Conservation (phyloP, 2,113 vertebrate genomes). For the Indicator maculatus region DNA sequence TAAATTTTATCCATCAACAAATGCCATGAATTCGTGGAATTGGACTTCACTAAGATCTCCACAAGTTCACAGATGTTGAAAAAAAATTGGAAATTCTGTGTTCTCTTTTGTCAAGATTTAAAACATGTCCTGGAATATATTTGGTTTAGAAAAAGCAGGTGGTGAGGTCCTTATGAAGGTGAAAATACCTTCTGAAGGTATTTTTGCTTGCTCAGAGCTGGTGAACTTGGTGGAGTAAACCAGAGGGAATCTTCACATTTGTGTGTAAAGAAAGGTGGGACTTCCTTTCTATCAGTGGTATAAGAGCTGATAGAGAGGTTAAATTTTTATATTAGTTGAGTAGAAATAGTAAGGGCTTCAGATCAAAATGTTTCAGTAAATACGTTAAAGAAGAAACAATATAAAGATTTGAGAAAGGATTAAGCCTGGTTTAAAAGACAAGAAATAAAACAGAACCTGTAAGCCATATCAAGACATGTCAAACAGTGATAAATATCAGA, state of each 20-base stretch:
- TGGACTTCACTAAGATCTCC: too few species aligned
- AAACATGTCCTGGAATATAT: not conserved
- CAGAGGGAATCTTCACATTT: not conserved
- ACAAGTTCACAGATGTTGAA: too few species aligned
- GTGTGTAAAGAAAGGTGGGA: accelerated
- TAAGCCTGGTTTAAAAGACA: not conserved
- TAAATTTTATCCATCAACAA: not conserved
- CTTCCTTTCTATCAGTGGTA: accelerated
- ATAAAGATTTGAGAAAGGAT: not conserved
- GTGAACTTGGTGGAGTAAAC: not conserved
- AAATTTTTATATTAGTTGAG: not conserved
- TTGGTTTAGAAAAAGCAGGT: not conserved
- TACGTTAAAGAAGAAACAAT: not conserved
- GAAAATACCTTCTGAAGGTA: not conserved
- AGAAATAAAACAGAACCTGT: not conserved
- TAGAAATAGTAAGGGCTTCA: not conserved
- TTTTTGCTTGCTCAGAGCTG: not conserved
- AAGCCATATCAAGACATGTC: not conserved
- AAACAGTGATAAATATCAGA: not conserved
- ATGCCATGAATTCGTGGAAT: not conserved
- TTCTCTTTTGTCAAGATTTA: not conserved
- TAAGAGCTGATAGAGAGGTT: not conserved
- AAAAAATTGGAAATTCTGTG: not conserved
- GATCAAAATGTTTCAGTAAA: not conserved
- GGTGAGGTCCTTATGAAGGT: not conserved